Percentiles rank a stretch among this genome's conserved stretches.
Conservation (phyloP, 2,888 invertebrate species). For the Drosophila lacicola region DNA sequence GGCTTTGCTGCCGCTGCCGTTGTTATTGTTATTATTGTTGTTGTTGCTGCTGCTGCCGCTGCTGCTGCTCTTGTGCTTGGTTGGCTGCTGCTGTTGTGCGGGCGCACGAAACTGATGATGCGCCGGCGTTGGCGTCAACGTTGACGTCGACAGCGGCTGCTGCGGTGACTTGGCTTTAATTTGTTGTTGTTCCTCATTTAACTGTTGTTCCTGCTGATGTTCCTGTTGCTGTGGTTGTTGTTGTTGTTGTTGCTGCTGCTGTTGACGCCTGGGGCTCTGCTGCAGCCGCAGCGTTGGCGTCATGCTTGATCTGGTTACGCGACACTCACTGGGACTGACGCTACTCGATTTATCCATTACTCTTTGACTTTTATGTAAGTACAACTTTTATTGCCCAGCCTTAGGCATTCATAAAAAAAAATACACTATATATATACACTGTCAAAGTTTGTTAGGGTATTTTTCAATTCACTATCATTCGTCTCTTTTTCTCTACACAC, state of each 20-base stretch:
- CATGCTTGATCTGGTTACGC: conserved; percentile 74
- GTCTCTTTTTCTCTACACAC: background rate
- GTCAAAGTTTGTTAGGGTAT: background rate
- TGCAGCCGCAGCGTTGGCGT: conserved; percentile 71
- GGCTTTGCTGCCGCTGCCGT: conserved; percentile 62
- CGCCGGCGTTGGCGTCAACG: conserved; percentile 24
- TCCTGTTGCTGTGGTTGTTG: conserved; percentile 37
- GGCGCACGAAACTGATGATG: conserved; percentile 84
- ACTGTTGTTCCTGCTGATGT: conserved; percentile 21
- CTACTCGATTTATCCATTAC: conserved; percentile 75
- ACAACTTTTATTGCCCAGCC: background rate
- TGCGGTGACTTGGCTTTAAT: conserved; percentile 74
- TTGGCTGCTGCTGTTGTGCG: conserved; percentile 69
- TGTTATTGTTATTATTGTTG: conserved; percentile 25
- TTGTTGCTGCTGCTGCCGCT: conserved; percentile 1
- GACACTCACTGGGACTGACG: conserved; percentile 81
- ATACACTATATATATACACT: background rate
- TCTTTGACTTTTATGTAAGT: background rate
- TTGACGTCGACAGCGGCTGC: conserved; percentile 7
- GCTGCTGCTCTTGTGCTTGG: conserved; percentile 60
- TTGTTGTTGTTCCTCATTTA: conserved; percentile 28
- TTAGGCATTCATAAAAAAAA: background rate
- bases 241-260: conserved; percentile 45
- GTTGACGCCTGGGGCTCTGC: conserved; percentile 67
- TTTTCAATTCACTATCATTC: background rate